phyloP scores from a whole-genome alignment of 2,797 vertebrate genomes.

The Cuniculus paca region DNA sequence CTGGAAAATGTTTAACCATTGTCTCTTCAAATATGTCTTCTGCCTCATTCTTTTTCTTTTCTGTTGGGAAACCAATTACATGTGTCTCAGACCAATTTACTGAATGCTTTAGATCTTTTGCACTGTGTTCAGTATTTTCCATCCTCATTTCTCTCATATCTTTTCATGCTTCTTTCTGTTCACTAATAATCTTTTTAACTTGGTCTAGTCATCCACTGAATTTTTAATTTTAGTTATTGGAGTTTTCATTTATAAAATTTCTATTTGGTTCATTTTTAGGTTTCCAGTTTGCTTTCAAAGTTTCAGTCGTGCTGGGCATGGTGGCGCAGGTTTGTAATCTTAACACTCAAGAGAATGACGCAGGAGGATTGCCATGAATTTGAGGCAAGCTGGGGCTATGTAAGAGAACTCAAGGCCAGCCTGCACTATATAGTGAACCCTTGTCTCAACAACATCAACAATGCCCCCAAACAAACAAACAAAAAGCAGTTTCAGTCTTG shows the following conservation, averaged over 20 bases:
- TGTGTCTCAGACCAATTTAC: too few species aligned
- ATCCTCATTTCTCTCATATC: not conserved
- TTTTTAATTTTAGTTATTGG: not conserved
- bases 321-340: too few species aligned
- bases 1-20: too few species aligned
- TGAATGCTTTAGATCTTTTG: too few species aligned
- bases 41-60: not conserved
- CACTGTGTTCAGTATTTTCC: not conserved
- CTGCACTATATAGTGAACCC: too few species aligned
- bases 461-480: too few species aligned
- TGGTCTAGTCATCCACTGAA: not conserved
- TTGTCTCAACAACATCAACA: too few species aligned
- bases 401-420: too few species aligned
- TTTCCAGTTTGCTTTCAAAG: not conserved
- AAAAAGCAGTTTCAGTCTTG: not conserved
- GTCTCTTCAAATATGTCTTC: not conserved
- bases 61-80: not conserved
- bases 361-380: too few species aligned
- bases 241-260: not conserved
- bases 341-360: too few species aligned
- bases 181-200: constrained; percentile 1
- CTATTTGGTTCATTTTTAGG: not conserved
- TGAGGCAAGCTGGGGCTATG: too few species aligned
- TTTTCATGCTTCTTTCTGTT: not conserved
- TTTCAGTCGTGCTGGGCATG: not conserved